These are phyloP conservation scores for Sesamia inferens DNA, from an alignment of 2,888 invertebrate species.

Conservation along the genomic window DNA sequence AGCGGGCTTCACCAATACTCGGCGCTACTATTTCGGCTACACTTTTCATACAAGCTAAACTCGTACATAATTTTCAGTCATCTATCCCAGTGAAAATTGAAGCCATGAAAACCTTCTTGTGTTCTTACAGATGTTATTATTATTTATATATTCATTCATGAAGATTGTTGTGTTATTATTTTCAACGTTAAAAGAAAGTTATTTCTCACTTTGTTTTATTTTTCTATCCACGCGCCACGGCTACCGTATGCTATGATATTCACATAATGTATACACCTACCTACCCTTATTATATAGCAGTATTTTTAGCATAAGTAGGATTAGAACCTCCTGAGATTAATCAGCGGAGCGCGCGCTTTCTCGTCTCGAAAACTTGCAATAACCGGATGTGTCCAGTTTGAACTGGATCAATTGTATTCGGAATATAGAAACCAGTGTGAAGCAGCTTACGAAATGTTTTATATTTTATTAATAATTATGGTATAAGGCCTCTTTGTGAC, in stretches of 20 bases:
- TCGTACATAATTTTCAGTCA: conserved; percentile 1
- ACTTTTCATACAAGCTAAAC: conserved; percentile 7
- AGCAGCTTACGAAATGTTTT: conserved; percentile 13
- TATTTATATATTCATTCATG: neutral
- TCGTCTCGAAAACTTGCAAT: conserved; percentile 32
- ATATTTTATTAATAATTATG: neutral
- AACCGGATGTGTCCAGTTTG: conserved; percentile 14
- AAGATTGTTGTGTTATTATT: conserved; percentile 7
- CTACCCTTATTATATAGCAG: conserved; percentile 84
- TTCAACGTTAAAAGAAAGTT: conserved; percentile 5
- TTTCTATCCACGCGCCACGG: conserved; percentile 75
- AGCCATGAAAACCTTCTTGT: neutral
- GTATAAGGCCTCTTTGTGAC: neutral
- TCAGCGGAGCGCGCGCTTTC: conserved; percentile 60
- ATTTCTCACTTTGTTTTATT: conserved; percentile 16
- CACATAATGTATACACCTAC: conserved; percentile 84
- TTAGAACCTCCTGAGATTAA: conserved; percentile 87
- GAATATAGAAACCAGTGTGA: conserved; percentile 14
- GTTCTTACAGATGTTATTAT: conserved; percentile 9
- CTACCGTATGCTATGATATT: conserved; percentile 83
- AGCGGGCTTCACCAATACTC: too few relatives aligned
- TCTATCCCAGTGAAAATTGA: conserved; percentile 24
- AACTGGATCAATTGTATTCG: conserved; percentile 11
- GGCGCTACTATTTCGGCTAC: conserved; percentile 21
- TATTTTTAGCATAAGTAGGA: conserved; percentile 87